A percentile compares a stretch with the other conserved stretches of the same genome.
phyloP scores from a whole-genome alignment of 2,888 invertebrate genomes.

The Drosophila parthenogenetica region DNA sequence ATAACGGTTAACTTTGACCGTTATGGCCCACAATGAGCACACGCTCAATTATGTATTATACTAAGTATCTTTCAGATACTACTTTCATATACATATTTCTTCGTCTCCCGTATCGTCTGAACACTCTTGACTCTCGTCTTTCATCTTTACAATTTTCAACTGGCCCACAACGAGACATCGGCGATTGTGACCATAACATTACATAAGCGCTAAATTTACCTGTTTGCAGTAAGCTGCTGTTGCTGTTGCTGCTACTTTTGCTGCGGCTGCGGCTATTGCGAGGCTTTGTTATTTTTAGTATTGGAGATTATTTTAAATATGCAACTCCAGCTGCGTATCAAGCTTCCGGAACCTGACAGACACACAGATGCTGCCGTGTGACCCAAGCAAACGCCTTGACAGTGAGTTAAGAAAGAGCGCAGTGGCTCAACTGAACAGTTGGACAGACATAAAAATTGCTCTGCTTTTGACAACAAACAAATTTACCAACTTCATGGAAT shows the following conservation, averaged over 20 bases:
- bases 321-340: conserved; percentile 50
- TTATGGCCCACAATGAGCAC: conserved; percentile 1
- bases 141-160: conserved; percentile 47
- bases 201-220: conserved; percentile 77
- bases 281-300: conserved; percentile 67
- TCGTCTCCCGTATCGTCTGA: neutral
- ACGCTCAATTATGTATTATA: conserved; percentile 22
- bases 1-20: neutral
- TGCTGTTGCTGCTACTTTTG: conserved; percentile 7
- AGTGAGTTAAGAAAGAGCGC: neutral
- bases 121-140: conserved; percentile 20
- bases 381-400: conserved; percentile 36
- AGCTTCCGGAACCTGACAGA: conserved; percentile 48
- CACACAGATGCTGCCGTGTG: conserved; percentile 37
- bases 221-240: conserved; percentile 64
- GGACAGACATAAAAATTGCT: conserved; percentile 2
- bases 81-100: conserved; percentile 19
- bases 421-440: neutral
- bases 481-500: no score
- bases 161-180: conserved; percentile 25
- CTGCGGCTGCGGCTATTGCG: conserved; percentile 18
- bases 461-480: no score
- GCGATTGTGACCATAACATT: conserved; percentile 55
- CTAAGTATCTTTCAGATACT: conserved; percentile 25
- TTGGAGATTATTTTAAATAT: conserved; percentile 76